Evolutionary conservation across 2,113 vertebrate genomes (phyloP).

Genomic region (Oplegnathus fasciatus): DNA sequence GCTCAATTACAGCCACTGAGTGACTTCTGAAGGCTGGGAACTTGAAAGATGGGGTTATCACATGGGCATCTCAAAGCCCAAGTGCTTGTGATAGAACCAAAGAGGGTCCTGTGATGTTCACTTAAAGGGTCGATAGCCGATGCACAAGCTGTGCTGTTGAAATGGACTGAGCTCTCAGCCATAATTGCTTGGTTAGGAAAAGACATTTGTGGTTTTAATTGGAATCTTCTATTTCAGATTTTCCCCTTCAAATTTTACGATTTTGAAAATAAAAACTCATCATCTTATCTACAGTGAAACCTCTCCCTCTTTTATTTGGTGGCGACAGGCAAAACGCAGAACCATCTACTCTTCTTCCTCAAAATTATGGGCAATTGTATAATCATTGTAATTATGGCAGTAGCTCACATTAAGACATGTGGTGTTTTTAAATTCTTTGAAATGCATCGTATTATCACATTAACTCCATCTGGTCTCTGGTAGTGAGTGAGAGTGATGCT

Average conservation of each 20-base stretch:
- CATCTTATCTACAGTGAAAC: constrained; percentile 18
- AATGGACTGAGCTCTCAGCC: constrained; percentile 15
- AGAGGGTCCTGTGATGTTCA: constrained; percentile 58
- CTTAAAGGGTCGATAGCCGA: constrained; percentile 31
- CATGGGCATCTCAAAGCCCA: constrained; percentile 67
- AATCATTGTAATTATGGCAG: constrained; percentile 60
- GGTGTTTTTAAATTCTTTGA: constrained; percentile 43
- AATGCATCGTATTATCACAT: constrained; percentile 37
- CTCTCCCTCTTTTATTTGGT: constrained; percentile 42
- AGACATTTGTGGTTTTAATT: constrained; percentile 15
- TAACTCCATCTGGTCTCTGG: constrained; percentile 33
- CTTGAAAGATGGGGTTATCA: constrained; percentile 76
- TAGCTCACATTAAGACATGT: constrained; percentile 37
- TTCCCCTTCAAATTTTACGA: constrained; percentile 41
- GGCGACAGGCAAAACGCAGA: constrained; percentile 41
- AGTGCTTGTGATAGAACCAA: constrained; percentile 51
- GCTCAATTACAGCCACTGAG: constrained; percentile 66
- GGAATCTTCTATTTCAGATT: constrained; percentile 42
- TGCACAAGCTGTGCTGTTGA: constrained; percentile 1
- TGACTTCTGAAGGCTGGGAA: constrained; percentile 69
- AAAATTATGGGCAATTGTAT: constrained; percentile 41
- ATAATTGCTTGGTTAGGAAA: constrained; percentile 41
- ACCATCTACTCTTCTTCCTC: constrained; percentile 8
- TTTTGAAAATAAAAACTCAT: constrained; percentile 34
- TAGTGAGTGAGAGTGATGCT: background rate